phyloP scores from a whole-genome alignment of 2,113 vertebrate species.

The Rhynchomys soricoides region DNA sequence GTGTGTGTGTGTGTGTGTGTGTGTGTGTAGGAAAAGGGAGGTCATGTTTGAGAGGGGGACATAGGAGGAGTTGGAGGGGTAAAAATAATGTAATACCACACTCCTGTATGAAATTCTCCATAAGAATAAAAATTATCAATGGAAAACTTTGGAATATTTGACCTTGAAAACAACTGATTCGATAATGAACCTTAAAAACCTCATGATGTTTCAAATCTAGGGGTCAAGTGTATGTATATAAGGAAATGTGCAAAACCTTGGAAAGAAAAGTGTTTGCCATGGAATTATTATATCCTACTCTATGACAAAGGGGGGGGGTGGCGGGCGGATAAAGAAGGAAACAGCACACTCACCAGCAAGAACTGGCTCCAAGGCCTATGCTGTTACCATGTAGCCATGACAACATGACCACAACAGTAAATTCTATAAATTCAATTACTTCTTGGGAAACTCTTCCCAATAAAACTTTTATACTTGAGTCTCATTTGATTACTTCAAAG shows the following conservation, averaged over 20 bases:
- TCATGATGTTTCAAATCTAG: not conserved
- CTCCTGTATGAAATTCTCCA: not conserved
- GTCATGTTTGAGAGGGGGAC: not conserved
- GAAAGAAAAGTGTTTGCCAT: conserved; percentile 13
- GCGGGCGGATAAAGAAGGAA: too few relatives aligned
- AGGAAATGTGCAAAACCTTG: not conserved
- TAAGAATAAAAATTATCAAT: not conserved
- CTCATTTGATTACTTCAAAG: not conserved
- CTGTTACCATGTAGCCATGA: not conserved
- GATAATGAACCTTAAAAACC: not conserved
- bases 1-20: not conserved
- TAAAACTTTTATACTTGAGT: not conserved
- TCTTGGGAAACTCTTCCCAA: not conserved
- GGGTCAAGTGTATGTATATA: not conserved
- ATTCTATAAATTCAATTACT: not conserved
- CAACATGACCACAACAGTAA: not conserved
- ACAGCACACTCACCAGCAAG: not conserved
- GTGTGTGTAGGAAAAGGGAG: not conserved
- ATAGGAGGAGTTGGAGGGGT: not conserved
- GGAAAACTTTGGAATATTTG: not conserved
- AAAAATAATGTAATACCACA: not conserved
- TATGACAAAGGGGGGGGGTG: not conserved
- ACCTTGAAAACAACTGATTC: not conserved
- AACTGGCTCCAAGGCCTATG: not conserved
- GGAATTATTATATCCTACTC: not conserved